A percentile compares a stretch with the other conserved stretches of the same genome.
Conservation (phyloP, 2,797 vertebrate species). For the Bovichtus variegatus region DNA sequence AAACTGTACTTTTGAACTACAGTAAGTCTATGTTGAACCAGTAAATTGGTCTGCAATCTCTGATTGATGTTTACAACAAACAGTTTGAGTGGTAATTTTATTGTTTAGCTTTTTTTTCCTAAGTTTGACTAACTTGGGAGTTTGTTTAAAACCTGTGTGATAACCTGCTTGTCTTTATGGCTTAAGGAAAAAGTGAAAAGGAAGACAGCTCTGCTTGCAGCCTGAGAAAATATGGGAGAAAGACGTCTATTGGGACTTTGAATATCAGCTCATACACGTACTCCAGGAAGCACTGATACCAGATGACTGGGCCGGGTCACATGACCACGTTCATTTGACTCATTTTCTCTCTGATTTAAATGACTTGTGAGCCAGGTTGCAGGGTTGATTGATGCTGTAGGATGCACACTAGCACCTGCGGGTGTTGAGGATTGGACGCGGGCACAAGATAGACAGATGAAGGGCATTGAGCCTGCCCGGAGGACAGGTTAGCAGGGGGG, state of each 20-base stretch:
- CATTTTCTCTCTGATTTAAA: constrained; percentile 51
- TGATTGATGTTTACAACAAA: neutral
- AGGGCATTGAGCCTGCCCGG: constrained; percentile 59
- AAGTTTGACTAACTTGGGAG: neutral
- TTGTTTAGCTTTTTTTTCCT: neutral
- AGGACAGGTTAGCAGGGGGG: constrained; percentile 61
- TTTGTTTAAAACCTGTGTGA: neutral
- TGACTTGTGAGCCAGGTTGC: constrained; percentile 42
- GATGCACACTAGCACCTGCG: constrained; percentile 32
- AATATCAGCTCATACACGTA: constrained; percentile 31
- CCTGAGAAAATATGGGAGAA: constrained; percentile 7
- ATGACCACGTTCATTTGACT: constrained; percentile 49
- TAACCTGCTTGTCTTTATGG: neutral
- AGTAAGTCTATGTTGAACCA: neutral
- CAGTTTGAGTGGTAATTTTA: neutral
- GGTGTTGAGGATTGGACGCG: constrained; percentile 15
- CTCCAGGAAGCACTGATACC: constrained; percentile 30
- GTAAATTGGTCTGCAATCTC: neutral
- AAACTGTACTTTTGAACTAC: neutral
- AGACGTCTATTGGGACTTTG: constrained; percentile 36
- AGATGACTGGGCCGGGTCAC: constrained; percentile 64
- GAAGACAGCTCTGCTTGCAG: neutral
- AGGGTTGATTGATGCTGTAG: constrained; percentile 21
- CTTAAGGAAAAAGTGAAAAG: neutral
- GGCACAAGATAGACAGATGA: constrained; percentile 66